These are phyloP conservation scores for Protobothrops mucrosquamatus DNA, from an alignment of 2,113 vertebrate genomes.

Conservation along the genomic window DNA sequence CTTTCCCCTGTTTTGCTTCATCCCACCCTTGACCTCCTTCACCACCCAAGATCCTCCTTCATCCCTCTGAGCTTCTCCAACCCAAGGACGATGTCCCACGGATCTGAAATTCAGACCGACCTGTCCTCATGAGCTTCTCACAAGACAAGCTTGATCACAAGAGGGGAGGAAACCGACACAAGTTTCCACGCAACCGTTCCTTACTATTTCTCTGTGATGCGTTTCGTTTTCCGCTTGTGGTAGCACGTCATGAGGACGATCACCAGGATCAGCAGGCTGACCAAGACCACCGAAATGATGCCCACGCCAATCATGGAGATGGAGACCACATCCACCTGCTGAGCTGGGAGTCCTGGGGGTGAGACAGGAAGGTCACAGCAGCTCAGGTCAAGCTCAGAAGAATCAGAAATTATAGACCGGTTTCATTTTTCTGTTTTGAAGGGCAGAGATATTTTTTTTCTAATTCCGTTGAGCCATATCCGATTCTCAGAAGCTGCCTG, in stretches of 20 bases:
- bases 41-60: neutral
- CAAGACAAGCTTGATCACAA: neutral
- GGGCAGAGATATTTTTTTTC: neutral
- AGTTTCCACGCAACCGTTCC: neutral
- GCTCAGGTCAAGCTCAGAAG: neutral
- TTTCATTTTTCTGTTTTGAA: neutral
- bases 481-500: too few species aligned
- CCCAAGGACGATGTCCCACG: neutral
- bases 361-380: neutral
- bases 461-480: too few species aligned
- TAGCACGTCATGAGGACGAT: conserved; percentile 80
- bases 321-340: conserved; percentile 60
- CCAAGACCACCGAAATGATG: conserved; percentile 67
- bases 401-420: neutral
- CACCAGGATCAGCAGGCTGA: conserved; percentile 77
- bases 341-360: conserved; percentile 12
- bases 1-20: neutral
- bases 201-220: conserved; percentile 82
- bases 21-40: neutral
- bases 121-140: neutral
- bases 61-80: neutral
- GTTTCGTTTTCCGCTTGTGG: conserved; percentile 77
- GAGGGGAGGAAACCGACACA: neutral
- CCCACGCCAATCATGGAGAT: conserved; percentile 77
- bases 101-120: neutral